Evolutionary conservation across 2,888 invertebrate species (phyloP).

Genomic region (Spodoptera littoralis): DNA sequence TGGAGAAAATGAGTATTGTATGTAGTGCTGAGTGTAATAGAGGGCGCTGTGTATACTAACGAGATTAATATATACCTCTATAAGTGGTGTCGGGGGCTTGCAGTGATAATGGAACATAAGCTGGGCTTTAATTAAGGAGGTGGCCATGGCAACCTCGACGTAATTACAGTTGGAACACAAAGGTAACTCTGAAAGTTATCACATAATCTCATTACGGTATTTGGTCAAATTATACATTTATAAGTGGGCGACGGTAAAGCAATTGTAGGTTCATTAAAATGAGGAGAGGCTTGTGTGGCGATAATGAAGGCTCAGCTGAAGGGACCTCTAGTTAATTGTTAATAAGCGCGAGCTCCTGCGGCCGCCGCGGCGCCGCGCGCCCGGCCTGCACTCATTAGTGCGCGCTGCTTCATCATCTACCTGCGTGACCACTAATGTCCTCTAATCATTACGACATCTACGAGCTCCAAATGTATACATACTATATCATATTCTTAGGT

Average conservation of each 20-base stretch:
- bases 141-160: conserved; percentile 35
- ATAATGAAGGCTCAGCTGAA: conserved; percentile 11
- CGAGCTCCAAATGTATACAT: too few relatives aligned
- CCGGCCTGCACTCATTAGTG: conserved; percentile 16
- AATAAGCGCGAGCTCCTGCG: conserved; percentile 25
- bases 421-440: too few relatives aligned
- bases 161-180: conserved; percentile 53
- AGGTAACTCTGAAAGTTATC: conserved; percentile 49
- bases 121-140: conserved; percentile 52
- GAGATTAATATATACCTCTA: background rate
- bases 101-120: conserved; percentile 46
- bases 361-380: too few relatives aligned
- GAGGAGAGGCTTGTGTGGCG: conserved; percentile 24
- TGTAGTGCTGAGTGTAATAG: conserved; percentile 1
- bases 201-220: conserved; percentile 45
- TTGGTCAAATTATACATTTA: conserved; percentile 38
- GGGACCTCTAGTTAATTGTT: conserved; percentile 21
- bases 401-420: too few relatives aligned
- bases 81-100: conserved; percentile 28
- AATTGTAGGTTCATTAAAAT: conserved; percentile 47
- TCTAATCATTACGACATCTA: too few relatives aligned
- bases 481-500: too few relatives aligned
- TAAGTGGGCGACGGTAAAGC: conserved; percentile 20
- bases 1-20: conserved; percentile 20
- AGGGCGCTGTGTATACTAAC: conserved; percentile 1